Percentiles rank a stretch among this genome's conserved stretches.
phyloP scores from a whole-genome alignment of 2,113 vertebrate species.

The Mastomys coucha region DNA sequence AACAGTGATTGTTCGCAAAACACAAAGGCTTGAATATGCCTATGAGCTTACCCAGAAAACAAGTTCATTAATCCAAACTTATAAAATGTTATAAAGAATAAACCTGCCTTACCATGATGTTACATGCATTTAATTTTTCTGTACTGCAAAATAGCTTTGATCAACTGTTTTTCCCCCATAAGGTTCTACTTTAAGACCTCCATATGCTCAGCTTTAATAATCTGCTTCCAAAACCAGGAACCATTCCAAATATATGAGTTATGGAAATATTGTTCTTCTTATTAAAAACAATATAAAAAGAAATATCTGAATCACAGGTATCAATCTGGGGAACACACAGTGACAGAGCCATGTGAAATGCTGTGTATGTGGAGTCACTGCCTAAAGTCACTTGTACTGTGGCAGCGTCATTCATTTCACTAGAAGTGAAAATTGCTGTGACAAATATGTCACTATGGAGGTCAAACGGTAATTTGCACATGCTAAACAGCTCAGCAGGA shows the following conservation, averaged over 20 bases:
- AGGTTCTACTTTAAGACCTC: conserved; percentile 90
- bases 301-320: conserved; percentile 83
- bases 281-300: conserved; percentile 83
- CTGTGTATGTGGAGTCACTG: conserved; percentile 69
- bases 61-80: conserved; percentile 62
- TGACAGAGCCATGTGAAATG: conserved; percentile 68
- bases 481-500: conserved; percentile 83
- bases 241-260: conserved; percentile 86
- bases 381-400: conserved; percentile 78
- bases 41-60: conserved; percentile 36
- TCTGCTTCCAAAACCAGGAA: conserved; percentile 87
- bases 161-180: conserved; percentile 83
- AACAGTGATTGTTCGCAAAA: not conserved
- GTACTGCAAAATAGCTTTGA: conserved; percentile 82
- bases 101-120: conserved; percentile 70
- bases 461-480: conserved; percentile 76
- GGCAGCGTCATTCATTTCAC: conserved; percentile 76
- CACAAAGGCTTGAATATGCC: conserved; percentile 35
- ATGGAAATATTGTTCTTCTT: conserved; percentile 86
- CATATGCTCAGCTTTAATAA: conserved; percentile 90
- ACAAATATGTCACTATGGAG: conserved; percentile 77
- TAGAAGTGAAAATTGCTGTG: conserved; percentile 80
- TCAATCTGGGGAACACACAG: conserved; percentile 72
- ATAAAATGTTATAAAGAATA: conserved; percentile 66
- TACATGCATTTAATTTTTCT: conserved; percentile 83